Conservation (phyloP, 2,888 invertebrate genomes). For the Papilio demoleus region DNA sequence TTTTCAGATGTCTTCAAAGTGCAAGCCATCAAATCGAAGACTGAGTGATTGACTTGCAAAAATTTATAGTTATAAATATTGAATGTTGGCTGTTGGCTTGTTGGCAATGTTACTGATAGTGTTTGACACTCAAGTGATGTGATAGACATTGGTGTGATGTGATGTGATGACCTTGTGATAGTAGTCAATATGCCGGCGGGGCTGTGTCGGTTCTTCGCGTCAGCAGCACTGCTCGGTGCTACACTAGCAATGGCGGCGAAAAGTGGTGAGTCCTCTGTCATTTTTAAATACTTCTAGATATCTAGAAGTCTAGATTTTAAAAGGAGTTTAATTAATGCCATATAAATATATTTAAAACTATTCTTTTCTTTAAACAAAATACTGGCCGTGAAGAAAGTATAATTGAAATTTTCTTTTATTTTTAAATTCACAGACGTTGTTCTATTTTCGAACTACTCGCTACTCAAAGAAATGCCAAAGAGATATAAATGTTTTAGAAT, state of each 20-base stretch:
- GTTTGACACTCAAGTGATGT: conserved; percentile 46
- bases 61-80: not conserved
- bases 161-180: conserved; percentile 66
- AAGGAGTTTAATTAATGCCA: not conserved
- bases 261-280: conserved; percentile 66
- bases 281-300: not conserved
- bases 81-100: conserved; percentile 40
- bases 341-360: not conserved
- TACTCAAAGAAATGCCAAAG: not conserved
- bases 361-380: conserved; percentile 2
- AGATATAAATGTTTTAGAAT: not conserved
- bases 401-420: not conserved
- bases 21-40: conserved; percentile 10
- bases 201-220: conserved; percentile 71
- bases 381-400: not conserved
- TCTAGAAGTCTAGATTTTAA: not conserved
- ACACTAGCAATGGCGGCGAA: conserved; percentile 73
- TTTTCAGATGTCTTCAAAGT: conserved; percentile 49
- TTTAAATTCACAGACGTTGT: not conserved
- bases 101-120: conserved; percentile 44
- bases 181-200: conserved; percentile 72
- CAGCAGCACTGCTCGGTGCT: conserved; percentile 70
- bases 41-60: not conserved
- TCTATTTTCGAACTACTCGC: not conserved
- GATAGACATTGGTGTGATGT: conserved; percentile 43